Base-by-base conservation (phyloP, 2,888 invertebrate species). In the Seira musarum region DNA sequence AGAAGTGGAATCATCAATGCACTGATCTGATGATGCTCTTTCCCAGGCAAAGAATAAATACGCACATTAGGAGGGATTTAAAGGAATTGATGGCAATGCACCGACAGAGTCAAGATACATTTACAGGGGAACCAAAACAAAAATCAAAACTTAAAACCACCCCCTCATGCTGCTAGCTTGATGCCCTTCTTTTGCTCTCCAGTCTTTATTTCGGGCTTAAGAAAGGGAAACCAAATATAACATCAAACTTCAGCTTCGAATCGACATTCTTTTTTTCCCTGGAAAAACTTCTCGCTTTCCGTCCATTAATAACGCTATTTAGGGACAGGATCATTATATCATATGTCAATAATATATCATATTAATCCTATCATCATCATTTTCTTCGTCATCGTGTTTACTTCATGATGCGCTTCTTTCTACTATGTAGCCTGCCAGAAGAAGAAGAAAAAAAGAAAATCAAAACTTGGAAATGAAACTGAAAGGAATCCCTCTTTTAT, bases 321-420 rank as follows among this genome's bases (percentile, higher is more conserved):
- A 53, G 53, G 53, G 53, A 53, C 53, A 53, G 17, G 53, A 53
- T 57, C 80, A 80, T 73, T 73, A 74, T 74, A 80, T 80, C 68
- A 69, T 73, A 80, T 80, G 73, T 73, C 73, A 80, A 80, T 75
- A 75, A 75, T 80, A 73, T 80, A 80, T 80, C 80, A 80, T 74
- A 73, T 73, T 80, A 80, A 80, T 80, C 80, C 80, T 80, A 80
- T 80, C 80, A 74, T 63, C 75, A 57, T 60, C 74, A 66, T 53
- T 53, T 53, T 53, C 53, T 13, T 53, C 53, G 3, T 53, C 53
- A 53, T 53, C 53, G 15, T 53, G 53, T 53, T 53, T 13, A 53
- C 53, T 53, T 53, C 53, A 53, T 53, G 53, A 53, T 53, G 6
- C 40, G 6, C 40, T 40, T 13, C 6, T 13, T 40, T n/a, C n/a